Conservation (phyloP, 2,113 vertebrate genomes). For the Pterocles orientalis region DNA sequence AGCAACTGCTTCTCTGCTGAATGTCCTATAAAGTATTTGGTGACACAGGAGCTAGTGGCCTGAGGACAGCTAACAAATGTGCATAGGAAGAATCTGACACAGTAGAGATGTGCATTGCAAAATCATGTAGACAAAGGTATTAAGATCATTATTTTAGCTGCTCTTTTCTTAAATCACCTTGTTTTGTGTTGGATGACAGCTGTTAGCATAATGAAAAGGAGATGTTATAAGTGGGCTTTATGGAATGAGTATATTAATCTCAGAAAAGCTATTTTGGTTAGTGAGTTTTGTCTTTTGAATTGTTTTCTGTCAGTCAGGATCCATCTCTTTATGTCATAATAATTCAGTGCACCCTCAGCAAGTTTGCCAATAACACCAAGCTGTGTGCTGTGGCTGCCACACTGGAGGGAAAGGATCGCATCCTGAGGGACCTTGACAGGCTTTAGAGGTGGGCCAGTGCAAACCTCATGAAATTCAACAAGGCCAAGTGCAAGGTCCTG, state of each 20-base stretch:
- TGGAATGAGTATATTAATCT: conserved; percentile 29
- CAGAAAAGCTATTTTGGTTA: conserved; percentile 15
- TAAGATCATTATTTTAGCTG: neutral
- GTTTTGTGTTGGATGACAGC: conserved; percentile 13
- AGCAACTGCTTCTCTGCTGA: neutral
- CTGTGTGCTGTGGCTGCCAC: no score
- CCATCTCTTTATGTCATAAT: neutral
- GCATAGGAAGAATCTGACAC: neutral
- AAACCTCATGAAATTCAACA: no score
- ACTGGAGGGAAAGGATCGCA: no score
- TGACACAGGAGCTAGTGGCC: neutral
- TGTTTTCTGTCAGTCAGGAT: neutral
- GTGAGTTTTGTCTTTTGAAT: neutral
- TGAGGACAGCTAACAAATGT: neutral
- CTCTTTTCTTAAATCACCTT: conserved; percentile 4
- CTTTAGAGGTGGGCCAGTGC: no score
- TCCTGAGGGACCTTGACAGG: no score
- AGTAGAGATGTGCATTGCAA: neutral
- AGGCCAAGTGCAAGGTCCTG: no score
- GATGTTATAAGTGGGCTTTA: neutral
- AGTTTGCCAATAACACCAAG: no score
- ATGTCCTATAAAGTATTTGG: neutral
- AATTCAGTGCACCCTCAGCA: neutral
- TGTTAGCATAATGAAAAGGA: conserved; percentile 6
- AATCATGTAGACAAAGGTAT: neutral